Percentiles rank a stretch among this genome's conserved stretches.
These are phyloP conservation scores for Cylloceria caligata DNA, from an alignment of 2,888 invertebrate genomes.

Conservation along the genomic window DNA sequence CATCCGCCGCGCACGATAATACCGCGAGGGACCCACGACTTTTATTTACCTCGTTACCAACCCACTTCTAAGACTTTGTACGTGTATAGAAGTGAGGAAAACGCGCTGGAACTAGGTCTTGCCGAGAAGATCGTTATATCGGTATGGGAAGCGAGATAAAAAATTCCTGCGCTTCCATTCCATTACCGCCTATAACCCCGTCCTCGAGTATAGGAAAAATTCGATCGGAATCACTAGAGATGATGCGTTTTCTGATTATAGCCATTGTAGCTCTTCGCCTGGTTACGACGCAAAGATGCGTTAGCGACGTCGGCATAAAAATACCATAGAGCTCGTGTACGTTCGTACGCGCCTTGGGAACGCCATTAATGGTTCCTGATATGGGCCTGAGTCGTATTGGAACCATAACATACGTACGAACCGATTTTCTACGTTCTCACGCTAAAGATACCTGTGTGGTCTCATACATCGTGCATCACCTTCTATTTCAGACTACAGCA, in stretches of 20 bases:
- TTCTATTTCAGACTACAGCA: slow-evolving; percentile 40
- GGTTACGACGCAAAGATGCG: slow-evolving; percentile 23
- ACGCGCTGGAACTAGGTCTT: slow-evolving; percentile 6
- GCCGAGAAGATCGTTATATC: slow-evolving; percentile 34
- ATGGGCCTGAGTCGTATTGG: slow-evolving; percentile 57
- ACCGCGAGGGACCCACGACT: not conserved
- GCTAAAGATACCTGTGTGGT: slow-evolving; percentile 52
- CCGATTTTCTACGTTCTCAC: slow-evolving; percentile 64
- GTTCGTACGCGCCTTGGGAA: slow-evolving; percentile 50
- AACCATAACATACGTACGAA: slow-evolving; percentile 51
- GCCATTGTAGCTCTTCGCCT: slow-evolving; percentile 46
- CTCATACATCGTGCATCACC: slow-evolving; percentile 51
- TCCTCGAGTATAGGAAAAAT: slow-evolving; percentile 22
- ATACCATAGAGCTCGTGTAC: slow-evolving; percentile 54
- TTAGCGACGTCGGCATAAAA: slow-evolving; percentile 57
- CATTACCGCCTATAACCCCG: slow-evolving; percentile 33
- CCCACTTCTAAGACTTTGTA: slow-evolving; percentile 1
- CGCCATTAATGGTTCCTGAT: slow-evolving; percentile 61
- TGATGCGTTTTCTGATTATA: slow-evolving; percentile 44
- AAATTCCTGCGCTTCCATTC: slow-evolving; percentile 22
- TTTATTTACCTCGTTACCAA: slow-evolving; percentile 24
- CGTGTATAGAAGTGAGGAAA: not conserved
- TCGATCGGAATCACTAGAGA: slow-evolving; percentile 40
- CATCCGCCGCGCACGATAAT: not conserved
- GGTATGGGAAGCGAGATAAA: slow-evolving; percentile 21